Evolutionary conservation across 1,140 invertebrate genomes (phyloP), one percentile per base, ranked within the genome.

Genomic region (Aphis gossypii): DNA sequence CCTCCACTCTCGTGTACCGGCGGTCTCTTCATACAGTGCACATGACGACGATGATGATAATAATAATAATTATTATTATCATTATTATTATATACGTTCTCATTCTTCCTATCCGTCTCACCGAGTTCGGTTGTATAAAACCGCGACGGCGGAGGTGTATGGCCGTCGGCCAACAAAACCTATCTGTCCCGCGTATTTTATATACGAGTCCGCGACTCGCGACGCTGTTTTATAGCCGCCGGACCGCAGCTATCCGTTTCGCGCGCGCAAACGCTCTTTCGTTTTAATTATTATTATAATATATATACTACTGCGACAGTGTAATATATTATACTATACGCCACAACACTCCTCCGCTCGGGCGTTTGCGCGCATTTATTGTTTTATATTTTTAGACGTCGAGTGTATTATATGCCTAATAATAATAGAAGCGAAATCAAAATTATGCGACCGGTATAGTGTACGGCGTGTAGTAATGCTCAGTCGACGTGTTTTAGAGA

Each of bases 341-440:
- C 83, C 21, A 21, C 23, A 11, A 38, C 23, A 44, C 38, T 84
- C 23, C 83, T 84, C 83, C 38, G 38, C 83, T 25, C 25, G 84
- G 30, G 1, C 38, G 83, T 87, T 87, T 87, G 11, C 23, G 44
- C 44, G 14, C 25, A n/a, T 88, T 88, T 88, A 88, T 88, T 88
- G 86, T 88, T 48, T 88, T 46, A 46, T 88, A 88, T 51, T 88
- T 88, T 88, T 88, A 88, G 86, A 88, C n/a, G n/a, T 35, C 20
- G 18, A 18, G 23, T 21, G 6, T 88, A 48, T 35, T 88, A 51
- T 88, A 51, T 41, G 35, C 83, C 21, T 84, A 44, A 86, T 86
- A 44, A 86, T 44, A 44, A 84, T 76, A 68, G 60, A n/a, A 76
- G 30, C 60, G n/a, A n/a, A 76, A 76, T 76, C 60, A 14, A 76